Evolutionary conservation across 1,140 invertebrate genomes (phyloP).

Genomic region (Lysiphlebus fabarum): DNA sequence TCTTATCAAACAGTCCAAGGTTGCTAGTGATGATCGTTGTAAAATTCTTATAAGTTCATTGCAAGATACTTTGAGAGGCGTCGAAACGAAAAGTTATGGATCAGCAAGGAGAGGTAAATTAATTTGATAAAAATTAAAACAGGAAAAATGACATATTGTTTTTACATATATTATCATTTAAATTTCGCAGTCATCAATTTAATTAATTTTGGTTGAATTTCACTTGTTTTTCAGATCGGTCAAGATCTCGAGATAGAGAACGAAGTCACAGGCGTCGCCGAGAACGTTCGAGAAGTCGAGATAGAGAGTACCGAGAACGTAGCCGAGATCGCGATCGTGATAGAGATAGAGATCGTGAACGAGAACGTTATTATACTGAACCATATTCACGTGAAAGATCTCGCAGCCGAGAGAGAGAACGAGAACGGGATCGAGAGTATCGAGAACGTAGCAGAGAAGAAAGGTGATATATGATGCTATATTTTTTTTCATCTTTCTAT

Average conservation of each 20-base stretch:
- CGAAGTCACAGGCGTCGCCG: slow-evolving; percentile 65
- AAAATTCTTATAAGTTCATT: slow-evolving; percentile 96
- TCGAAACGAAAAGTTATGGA: slow-evolving; percentile 95
- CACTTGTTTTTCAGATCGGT: slow-evolving; percentile 59
- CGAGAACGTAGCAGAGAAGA: slow-evolving; percentile 69
- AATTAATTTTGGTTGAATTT: slow-evolving; percentile 14
- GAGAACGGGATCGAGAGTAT: slow-evolving; percentile 66
- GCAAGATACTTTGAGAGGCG: slow-evolving; percentile 93
- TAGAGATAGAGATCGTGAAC: slow-evolving; percentile 56
- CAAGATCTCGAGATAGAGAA: slow-evolving; percentile 74
- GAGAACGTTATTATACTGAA: slow-evolving; percentile 53
- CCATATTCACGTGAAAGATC: slow-evolving; percentile 57
- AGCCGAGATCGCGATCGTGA: slow-evolving; percentile 69
- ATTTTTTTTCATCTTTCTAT: no score
- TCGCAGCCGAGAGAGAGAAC: slow-evolving; percentile 69
- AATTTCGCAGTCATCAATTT: slow-evolving; percentile 1
- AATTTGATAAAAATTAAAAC: slow-evolving; percentile 1
- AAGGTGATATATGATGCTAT: slow-evolving; percentile 57
- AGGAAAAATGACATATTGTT: background rate
- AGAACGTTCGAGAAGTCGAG: slow-evolving; percentile 77
- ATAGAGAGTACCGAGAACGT: slow-evolving; percentile 70
- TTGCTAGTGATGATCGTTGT: slow-evolving; percentile 93
- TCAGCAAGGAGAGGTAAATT: slow-evolving; percentile 60
- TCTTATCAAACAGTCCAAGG: slow-evolving; percentile 96
- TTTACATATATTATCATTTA: slow-evolving; percentile 6